Base-by-base conservation (phyloP, 2,113 vertebrate genomes). In the Artemisiospiza belli region DNA sequence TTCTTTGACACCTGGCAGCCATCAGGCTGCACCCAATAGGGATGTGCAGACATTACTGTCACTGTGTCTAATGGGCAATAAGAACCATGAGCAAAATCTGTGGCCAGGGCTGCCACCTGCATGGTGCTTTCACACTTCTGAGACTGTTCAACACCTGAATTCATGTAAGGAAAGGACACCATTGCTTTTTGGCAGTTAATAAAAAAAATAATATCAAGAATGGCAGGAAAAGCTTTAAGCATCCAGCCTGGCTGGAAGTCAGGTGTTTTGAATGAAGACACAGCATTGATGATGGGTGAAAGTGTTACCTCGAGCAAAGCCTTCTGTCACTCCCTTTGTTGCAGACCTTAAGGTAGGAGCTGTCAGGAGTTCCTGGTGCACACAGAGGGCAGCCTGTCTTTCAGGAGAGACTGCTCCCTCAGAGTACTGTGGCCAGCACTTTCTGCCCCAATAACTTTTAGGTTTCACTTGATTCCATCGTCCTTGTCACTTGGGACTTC, bases 371-470 rank as follows among this genome's bases (percentile, higher is more conserved):
- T 85, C 30, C 41, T 22, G 18, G 44, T 62, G 47, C 61, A 20
- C 0, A 22, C 30, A 63, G 76, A 46, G 58, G 44, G 46, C 70
- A 79, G 25, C 31, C 51, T 62, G 75, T 41, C 67, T 66, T 84
- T 57, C 28, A 44, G 76, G 55, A 83, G 33, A 52, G 7, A 14
- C 18, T 55, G 37, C 43, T 72, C 8, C 54, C 19, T 69, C 1
- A 0, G 31, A 90, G 23, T 39, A 30, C 28, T 41, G 7, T 14
- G 25, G 58, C 63, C 52, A 88, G 55, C 35, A 57, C 39, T 80
- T 91, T 90, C 83, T 88, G 75, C 84, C 47, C 79, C 64, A 83
- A 39, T 73, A 91, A 88, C 79, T 88, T 95, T 6, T 30, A 77
- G 13, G 15, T 88, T 92, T 94, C 63, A n/a, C 43, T 83, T 81